Conservation (phyloP, 2,888 invertebrate genomes). For the Endotricha flammealis region DNA sequence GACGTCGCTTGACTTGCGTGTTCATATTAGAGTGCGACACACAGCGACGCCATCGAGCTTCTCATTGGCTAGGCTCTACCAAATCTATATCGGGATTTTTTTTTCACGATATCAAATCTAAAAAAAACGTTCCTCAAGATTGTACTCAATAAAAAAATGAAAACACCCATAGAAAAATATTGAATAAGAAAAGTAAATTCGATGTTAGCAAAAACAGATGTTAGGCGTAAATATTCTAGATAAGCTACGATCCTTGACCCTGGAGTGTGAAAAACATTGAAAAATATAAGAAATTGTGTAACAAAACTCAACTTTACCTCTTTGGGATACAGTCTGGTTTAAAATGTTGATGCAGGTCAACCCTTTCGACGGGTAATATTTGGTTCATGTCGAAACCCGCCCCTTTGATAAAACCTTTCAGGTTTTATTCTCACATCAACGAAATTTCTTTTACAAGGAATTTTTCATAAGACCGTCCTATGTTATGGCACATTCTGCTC, state of each 20-base stretch:
- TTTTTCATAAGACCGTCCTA: too few relatives aligned
- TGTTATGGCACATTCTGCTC: too few relatives aligned
- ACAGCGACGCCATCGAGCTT: too few relatives aligned
- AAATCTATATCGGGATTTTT: too few relatives aligned
- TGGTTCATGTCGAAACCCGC: neutral
- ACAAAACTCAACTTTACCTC: neutral
- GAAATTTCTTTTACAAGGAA: neutral
- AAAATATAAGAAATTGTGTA: neutral
- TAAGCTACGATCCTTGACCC: neutral
- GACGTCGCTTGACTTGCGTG: too few relatives aligned
- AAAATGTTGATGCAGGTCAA: neutral
- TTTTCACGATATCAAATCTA: too few relatives aligned
- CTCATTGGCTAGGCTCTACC: too few relatives aligned
- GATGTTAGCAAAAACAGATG: neutral
- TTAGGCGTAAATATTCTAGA: neutral
- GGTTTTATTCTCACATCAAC: neutral
- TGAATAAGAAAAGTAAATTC: neutral
- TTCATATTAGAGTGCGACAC: too few relatives aligned
- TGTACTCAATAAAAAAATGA: too few relatives aligned
- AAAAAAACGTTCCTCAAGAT: too few relatives aligned
- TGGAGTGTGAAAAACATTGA: neutral
- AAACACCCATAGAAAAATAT: too few relatives aligned
- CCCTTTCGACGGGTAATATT: neutral
- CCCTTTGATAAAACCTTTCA: neutral
- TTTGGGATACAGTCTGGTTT: neutral